phyloP scores from a whole-genome alignment of 2,113 vertebrate species.

The Hyperoodon ampullatus region DNA sequence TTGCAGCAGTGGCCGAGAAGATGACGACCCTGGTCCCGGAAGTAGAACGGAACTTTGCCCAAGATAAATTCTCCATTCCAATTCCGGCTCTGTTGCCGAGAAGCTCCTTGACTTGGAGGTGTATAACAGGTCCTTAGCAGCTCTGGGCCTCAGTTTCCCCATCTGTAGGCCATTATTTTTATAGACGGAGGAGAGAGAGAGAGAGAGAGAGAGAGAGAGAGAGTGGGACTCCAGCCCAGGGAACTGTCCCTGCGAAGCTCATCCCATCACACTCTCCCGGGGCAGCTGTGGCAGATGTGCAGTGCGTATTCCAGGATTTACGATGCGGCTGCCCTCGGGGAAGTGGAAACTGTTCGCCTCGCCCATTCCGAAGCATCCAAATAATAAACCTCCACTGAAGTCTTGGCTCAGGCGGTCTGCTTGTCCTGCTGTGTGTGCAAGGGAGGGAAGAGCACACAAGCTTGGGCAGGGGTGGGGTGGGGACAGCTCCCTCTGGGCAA shows the following conservation, averaged over 20 bases:
- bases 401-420: not conserved
- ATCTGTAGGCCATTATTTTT: not conserved
- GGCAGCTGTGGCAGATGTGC: not conserved
- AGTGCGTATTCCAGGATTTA: not conserved
- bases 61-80: not conserved
- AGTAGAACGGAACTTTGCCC: not conserved
- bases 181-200: not conserved
- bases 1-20: accelerated
- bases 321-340: not conserved
- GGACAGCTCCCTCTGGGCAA: conserved; percentile 64
- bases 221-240: not conserved
- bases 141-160: conserved; percentile 61
- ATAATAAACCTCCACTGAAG: not conserved
- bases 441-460: not conserved
- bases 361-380: conserved; percentile 26
- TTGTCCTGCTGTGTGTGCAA: not conserved
- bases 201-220: not conserved
- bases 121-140: not conserved
- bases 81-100: not conserved
- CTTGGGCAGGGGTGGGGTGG: conserved; percentile 38
- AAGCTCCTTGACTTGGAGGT: not conserved
- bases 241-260: not conserved
- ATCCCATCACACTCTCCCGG: not conserved
- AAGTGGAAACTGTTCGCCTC: conserved; percentile 51
- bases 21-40: not conserved